These are phyloP conservation scores for Petrolisthes cinctipes DNA, from an alignment of 2,888 invertebrate genomes.

Conservation along the genomic window DNA sequence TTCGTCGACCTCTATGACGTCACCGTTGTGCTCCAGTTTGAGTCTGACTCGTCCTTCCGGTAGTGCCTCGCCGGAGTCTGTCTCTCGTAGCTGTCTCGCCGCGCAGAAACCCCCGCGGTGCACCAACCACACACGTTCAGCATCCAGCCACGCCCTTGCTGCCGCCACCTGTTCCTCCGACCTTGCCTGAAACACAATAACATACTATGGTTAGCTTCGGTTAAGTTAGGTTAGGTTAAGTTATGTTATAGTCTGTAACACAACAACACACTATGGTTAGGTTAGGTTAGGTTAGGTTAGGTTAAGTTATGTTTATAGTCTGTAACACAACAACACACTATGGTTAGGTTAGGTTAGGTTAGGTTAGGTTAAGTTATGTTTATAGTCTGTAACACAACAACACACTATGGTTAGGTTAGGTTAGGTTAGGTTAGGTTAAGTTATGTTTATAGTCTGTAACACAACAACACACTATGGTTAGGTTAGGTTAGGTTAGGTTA, in stretches of 20 bases:
- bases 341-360: neutral
- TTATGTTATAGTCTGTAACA: neutral
- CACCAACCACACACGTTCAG: constrained; percentile 87
- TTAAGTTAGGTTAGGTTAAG: neutral
- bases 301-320: neutral
- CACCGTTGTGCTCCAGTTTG: constrained; percentile 83
- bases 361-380: neutral
- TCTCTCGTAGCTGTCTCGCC: constrained; percentile 74
- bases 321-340: neutral
- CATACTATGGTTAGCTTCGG: neutral
- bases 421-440: too few relatives aligned
- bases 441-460: too few relatives aligned
- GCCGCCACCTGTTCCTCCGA: constrained; percentile 78
- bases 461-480: too few relatives aligned
- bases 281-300: constrained; percentile 19
- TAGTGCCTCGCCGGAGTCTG: constrained; percentile 82
- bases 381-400: too few relatives aligned
- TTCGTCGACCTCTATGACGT: constrained; percentile 89
- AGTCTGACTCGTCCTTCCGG: constrained; percentile 78
- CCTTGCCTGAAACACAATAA: constrained; percentile 75
- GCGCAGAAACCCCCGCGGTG: constrained; percentile 93
- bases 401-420: too few relatives aligned
- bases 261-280: neutral
- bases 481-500: too few relatives aligned
- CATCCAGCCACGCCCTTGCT: constrained; percentile 79